Evolutionary conservation across 2,888 invertebrate species (phyloP).

Genomic region (Drosophila phalerata): DNA sequence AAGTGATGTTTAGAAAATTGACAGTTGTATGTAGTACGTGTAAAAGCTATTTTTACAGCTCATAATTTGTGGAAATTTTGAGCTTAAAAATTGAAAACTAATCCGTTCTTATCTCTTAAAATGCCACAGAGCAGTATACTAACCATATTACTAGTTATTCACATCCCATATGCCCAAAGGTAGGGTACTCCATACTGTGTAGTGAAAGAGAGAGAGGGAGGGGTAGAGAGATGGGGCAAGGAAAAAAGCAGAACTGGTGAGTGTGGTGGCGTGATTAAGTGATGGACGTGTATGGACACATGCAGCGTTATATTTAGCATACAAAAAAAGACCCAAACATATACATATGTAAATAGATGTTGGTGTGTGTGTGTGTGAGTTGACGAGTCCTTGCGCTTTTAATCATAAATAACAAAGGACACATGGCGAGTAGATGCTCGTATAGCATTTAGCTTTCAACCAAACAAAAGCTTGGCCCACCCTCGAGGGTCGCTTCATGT

Average conservation of each 20-base stretch:
- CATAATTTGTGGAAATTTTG: too few relatives aligned
- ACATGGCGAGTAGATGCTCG: conserved; percentile 74
- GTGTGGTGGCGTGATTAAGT: conserved; percentile 82
- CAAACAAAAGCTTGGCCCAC: conserved; percentile 70
- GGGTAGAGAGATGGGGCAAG: background rate
- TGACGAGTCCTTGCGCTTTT: conserved; percentile 79
- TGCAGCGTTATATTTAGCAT: conserved; percentile 81
- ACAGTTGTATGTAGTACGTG: too few relatives aligned
- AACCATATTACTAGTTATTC: background rate
- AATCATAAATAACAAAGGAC: conserved; percentile 82
- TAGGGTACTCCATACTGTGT: conserved; percentile 3
- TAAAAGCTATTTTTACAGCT: too few relatives aligned
- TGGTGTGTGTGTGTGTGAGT: conserved; percentile 19
- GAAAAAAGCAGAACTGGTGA: conserved; percentile 30
- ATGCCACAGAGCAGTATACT: too few relatives aligned
- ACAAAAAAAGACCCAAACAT: conserved; percentile 64
- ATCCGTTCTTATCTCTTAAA: too few relatives aligned
- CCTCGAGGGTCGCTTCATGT: conserved; percentile 56
- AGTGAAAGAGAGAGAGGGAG: background rate
- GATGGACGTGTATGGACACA: conserved; percentile 82
- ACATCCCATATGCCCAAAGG: conserved; percentile 3
- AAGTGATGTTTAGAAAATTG: too few relatives aligned
- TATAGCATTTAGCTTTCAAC: conserved; percentile 74
- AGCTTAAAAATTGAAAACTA: too few relatives aligned
- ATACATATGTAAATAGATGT: conserved; percentile 60